These are phyloP conservation scores for Yponomeuta evonymella DNA, from an alignment of 2,888 invertebrate species.

Conservation along the genomic window DNA sequence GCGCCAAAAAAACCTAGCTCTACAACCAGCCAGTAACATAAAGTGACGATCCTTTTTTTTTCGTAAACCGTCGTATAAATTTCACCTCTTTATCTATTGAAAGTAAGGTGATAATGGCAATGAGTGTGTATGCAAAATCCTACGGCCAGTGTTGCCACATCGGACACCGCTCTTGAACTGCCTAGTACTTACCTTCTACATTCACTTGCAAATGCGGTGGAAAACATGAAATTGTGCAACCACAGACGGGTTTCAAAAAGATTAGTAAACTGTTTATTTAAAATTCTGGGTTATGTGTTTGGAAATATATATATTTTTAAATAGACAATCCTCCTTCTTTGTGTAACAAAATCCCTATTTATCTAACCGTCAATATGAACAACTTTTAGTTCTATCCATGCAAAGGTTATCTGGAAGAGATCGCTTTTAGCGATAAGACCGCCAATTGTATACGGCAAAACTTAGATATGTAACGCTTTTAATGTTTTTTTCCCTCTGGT, in stretches of 20 bases:
- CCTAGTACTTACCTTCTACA: not conserved
- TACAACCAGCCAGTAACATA: not conserved
- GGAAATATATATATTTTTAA: not conserved
- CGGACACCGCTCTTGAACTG: not conserved
- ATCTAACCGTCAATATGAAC: too few species aligned
- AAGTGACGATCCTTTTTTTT: not conserved
- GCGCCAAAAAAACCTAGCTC: not conserved
- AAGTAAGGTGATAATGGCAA: not conserved
- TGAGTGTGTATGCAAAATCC: not conserved
- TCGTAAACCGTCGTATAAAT: not conserved
- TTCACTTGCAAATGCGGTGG: constrained; percentile 2
- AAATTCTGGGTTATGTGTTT: not conserved
- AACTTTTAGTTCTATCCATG: too few species aligned
- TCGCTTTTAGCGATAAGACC: too few species aligned
- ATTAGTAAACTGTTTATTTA: not conserved
- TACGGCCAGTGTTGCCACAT: not conserved
- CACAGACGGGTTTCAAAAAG: not conserved
- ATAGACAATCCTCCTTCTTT: too few species aligned
- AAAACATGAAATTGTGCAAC: not conserved
- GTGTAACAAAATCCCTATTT: too few species aligned
- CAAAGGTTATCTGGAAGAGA: too few species aligned
- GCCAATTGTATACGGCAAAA: too few species aligned
- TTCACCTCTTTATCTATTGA: not conserved
- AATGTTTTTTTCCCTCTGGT: too few species aligned
- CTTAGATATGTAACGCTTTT: too few species aligned